These are phyloP conservation scores for Heliothis virescens DNA, from an alignment of 1,140 invertebrate species.

Conservation along the genomic window DNA sequence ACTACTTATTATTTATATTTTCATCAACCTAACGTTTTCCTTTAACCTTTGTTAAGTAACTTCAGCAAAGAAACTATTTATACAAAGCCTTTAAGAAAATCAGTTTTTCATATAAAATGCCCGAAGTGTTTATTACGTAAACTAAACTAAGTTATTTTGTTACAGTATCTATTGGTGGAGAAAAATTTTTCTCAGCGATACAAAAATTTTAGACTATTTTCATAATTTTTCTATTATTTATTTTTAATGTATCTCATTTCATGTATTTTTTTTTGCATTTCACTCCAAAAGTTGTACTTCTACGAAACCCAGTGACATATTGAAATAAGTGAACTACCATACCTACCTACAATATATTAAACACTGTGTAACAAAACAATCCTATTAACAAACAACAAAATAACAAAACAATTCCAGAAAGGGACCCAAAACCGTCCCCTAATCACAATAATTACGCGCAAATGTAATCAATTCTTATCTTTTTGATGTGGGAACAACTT, in stretches of 20 bases:
- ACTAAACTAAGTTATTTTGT: neutral
- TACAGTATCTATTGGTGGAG: neutral
- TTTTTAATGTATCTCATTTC: too few relatives aligned
- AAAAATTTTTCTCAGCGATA: neutral
- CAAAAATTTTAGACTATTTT: too few relatives aligned
- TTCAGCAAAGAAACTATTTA: slow-evolving; percentile 19
- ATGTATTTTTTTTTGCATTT: too few relatives aligned
- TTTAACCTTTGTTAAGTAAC: slow-evolving; percentile 10
- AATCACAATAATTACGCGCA: slow-evolving; percentile 33
- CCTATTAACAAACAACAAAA: neutral
- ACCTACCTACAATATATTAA: too few relatives aligned
- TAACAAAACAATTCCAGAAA: neutral
- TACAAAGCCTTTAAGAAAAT: slow-evolving; percentile 21
- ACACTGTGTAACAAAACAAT: neutral
- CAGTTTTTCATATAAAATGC: slow-evolving; percentile 23
- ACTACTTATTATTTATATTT: too few relatives aligned
- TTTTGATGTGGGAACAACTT: slow-evolving; percentile 24
- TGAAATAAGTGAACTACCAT: too few relatives aligned
- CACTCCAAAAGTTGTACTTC: too few relatives aligned
- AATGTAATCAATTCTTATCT: slow-evolving; percentile 36
- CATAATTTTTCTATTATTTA: too few relatives aligned
- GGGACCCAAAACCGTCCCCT: neutral
- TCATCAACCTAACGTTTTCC: neutral
- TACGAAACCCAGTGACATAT: too few relatives aligned
- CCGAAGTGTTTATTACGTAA: neutral